Base-by-base conservation (phyloP, 2,888 invertebrate species). In the Smittia sp. region DNA sequence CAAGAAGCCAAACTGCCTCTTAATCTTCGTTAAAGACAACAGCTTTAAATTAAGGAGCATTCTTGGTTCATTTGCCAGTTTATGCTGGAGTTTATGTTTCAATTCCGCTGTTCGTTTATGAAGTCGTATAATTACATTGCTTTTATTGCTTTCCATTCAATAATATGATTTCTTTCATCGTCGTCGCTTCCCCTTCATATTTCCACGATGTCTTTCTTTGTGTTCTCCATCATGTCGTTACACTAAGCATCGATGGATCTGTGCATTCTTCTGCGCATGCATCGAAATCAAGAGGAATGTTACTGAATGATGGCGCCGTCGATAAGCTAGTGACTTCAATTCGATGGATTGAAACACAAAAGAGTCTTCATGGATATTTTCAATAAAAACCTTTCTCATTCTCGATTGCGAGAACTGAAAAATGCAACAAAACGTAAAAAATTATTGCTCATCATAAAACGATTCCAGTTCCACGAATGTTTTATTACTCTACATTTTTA, bases 401-500 rank as follows among this genome's bases (percentile, higher is more conserved):
- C 32, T 32, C 32, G 32, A 3, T 32, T n/a, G n/a, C n/a, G n/a
- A n/a, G n/a, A n/a, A n/a, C 32, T 32, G 32, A 2, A 46, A 46
- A 46, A 32, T n/a, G 46, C 46, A 46, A 46, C 11, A 46, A 58
- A 63, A 27, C 25, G 27, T 7, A 25, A 25, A 63, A 24, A 54
- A 66, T 66, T 32, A 66, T 66, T 22, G 66, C 11, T 38, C 39
- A 25, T 66, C 66, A 66, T 66, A 54, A 70, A 70, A 70, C 39
- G 15, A 38, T 27, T 73, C 41, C n/a, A 73, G 65, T 73, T 73
- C 73, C 65, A 73, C 65, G 73, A 73, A 73, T 46, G 65, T 73
- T 73, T 73, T 73, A 73, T 73, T 65, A 52, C 73, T 65, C 39
- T 39, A 62, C 62, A 73, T 39, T 62, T 63, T 25, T n/a, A 73